phyloP scores from a whole-genome alignment of 2,888 invertebrate species.

The Mongoloraphidia duomilia region DNA sequence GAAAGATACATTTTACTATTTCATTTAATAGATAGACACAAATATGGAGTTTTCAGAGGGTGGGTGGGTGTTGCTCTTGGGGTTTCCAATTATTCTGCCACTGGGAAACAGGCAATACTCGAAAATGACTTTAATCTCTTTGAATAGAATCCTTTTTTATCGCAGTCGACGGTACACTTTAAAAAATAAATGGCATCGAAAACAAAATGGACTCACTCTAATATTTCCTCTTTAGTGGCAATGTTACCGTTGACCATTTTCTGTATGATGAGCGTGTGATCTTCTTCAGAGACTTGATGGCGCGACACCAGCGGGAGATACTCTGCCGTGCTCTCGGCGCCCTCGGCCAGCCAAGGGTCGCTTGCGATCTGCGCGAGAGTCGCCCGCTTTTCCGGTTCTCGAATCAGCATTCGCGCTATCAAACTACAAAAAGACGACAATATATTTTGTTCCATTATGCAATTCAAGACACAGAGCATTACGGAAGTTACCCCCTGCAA shows the following conservation, averaged over 20 bases:
- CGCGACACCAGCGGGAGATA: constrained; percentile 73
- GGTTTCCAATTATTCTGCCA: no score
- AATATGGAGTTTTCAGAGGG: no score
- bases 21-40: no score
- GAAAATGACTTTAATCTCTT: no score
- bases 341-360: constrained; percentile 66
- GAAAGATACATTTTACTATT: no score
- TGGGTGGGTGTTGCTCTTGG: no score
- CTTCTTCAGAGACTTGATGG: constrained; percentile 82
- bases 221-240: constrained; percentile 84
- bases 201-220: constrained; percentile 45
- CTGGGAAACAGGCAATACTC: no score
- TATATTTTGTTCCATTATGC: background rate
- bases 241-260: constrained; percentile 95
- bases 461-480: background rate
- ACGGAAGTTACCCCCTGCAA: background rate
- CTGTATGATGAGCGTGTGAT: constrained; percentile 81
- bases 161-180: background rate
- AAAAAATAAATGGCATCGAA: background rate
- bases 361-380: constrained; percentile 74
- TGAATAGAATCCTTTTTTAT: no score
- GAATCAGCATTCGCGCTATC: constrained; percentile 83
- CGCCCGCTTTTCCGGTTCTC: constrained; percentile 85
- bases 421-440: constrained; percentile 38
- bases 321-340: constrained; percentile 35